Evolutionary conservation across 2,797 vertebrate species (phyloP), one percentile per base, ranked within the genome.

Genomic region (Leptatherina wallacei): DNA sequence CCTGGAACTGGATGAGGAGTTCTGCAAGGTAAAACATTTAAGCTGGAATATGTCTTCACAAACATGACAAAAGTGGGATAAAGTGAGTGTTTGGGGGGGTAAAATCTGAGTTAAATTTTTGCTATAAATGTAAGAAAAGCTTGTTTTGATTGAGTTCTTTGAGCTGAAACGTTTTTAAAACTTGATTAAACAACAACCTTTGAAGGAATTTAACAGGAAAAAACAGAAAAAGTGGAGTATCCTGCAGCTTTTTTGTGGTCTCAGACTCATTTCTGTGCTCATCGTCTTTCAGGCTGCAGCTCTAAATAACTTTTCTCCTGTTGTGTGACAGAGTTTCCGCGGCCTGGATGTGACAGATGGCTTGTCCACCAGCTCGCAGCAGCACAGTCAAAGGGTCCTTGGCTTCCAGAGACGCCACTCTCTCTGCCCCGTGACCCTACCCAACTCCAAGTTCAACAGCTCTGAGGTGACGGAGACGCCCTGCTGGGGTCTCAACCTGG

Each of bases 371-470:
- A 8, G 56, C 78, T 61, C 70, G 0, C 78, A 85, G 77, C 91
- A 84, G 64, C 83, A 69, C 64, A 82, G 56, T 22, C 89, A 89
- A 10, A 82, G 89, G 11, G 85, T 88, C 2, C 71, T 91, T 24
- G 93, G 93, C 66, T 94, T 95, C 79, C 92, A 94, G 81, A 93
- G 93, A 4, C 89, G 93, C 12, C 94, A 94, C 60, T 95, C 94
- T 0, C 85, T 95, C 24, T 95, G 94, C 71, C 95, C 95, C 0
- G 92, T 94, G n/a, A 93, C 93, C 29, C 91, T 95, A 4, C 92
- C 92, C 75, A 94, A 94, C 89, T 95, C 93, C 73, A 94, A 95
- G 87, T 95, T 94, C 87, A 95, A 95, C 89, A 86, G 80, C 74
- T 74, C 78, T 1, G 88, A 91, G 33, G 52, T 58, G 61, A 51